Percentiles rank a stretch among this genome's conserved stretches.
phyloP scores from a whole-genome alignment of 2,797 vertebrate species.

The Sitta carolinensis region DNA sequence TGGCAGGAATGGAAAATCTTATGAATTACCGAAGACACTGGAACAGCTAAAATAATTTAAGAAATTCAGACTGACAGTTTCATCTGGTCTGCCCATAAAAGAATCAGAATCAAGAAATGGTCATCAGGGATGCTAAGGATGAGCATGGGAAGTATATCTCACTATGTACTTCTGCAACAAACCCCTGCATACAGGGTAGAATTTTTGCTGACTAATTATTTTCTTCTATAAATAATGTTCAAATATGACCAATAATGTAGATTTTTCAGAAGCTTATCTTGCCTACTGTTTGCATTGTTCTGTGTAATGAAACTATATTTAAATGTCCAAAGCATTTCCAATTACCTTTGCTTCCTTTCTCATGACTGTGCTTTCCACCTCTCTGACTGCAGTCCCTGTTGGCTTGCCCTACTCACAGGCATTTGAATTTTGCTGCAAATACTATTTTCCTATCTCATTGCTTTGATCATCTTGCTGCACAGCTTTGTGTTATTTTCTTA shows the following conservation, averaged over 20 bases:
- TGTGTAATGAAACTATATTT: neutral
- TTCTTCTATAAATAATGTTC: neutral
- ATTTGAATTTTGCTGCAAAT: neutral
- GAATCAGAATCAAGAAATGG: neutral
- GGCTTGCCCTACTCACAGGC: neutral
- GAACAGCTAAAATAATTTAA: neutral
- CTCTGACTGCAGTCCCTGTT: neutral
- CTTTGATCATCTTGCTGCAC: neutral
- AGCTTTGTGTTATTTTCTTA: neutral
- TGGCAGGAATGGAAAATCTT: constrained; percentile 8
- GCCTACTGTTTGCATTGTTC: neutral
- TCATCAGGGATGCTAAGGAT: neutral
- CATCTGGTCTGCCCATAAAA: neutral
- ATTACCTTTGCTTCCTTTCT: neutral
- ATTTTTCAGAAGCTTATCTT: neutral
- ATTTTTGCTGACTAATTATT: neutral
- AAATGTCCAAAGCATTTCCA: neutral
- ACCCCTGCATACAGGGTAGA: neutral
- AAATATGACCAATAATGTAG: neutral
- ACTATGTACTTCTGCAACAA: neutral
- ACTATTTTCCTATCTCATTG: neutral
- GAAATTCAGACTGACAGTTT: neutral
- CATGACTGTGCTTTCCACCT: neutral
- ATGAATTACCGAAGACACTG: neutral
- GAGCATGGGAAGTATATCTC: rapidly evolving